A percentile compares a stretch with the other conserved stretches of the same genome.
Conservation (phyloP, 2,797 vertebrate genomes). For the Arctocebus calabarensis region DNA sequence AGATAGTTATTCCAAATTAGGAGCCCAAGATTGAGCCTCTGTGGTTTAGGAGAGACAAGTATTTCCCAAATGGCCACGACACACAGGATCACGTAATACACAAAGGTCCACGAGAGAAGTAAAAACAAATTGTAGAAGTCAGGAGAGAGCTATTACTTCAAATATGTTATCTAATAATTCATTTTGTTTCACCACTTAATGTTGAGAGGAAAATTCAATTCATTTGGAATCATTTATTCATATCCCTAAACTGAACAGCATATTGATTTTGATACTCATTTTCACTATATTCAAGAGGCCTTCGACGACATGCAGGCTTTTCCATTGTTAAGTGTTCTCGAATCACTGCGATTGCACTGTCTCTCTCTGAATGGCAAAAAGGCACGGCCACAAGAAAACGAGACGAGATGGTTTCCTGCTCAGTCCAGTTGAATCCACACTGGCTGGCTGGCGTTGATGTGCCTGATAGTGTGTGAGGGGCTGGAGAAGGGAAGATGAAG, state of each 20-base stretch:
- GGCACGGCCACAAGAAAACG: neutral
- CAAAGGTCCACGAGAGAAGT: neutral
- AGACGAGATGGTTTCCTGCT: neutral
- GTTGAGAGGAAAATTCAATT: constrained; percentile 74
- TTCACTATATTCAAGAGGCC: constrained; percentile 65
- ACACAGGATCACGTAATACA: neutral
- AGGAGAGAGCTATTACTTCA: constrained; percentile 53
- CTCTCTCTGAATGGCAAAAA: constrained; percentile 36
- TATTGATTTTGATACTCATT: constrained; percentile 76
- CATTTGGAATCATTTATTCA: constrained; percentile 79
- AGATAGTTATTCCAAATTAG: neutral
- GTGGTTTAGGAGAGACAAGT: neutral
- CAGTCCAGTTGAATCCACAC: neutral
- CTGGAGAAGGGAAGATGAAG: neutral
- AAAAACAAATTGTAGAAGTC: constrained; percentile 44
- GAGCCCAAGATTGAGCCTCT: neutral
- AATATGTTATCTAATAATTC: constrained; percentile 65
- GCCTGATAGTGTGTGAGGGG: neutral
- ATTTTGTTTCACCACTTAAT: constrained; percentile 63
- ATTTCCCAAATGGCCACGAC: neutral
- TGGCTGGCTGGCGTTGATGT: neutral
- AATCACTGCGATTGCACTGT: constrained; percentile 25
- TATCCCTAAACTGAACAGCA: constrained; percentile 64
- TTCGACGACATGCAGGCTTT: neutral
- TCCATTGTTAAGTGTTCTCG: constrained; percentile 55